Evolutionary conservation across 2,113 vertebrate genomes (phyloP).

Genomic region (Sylvietta virens): DNA sequence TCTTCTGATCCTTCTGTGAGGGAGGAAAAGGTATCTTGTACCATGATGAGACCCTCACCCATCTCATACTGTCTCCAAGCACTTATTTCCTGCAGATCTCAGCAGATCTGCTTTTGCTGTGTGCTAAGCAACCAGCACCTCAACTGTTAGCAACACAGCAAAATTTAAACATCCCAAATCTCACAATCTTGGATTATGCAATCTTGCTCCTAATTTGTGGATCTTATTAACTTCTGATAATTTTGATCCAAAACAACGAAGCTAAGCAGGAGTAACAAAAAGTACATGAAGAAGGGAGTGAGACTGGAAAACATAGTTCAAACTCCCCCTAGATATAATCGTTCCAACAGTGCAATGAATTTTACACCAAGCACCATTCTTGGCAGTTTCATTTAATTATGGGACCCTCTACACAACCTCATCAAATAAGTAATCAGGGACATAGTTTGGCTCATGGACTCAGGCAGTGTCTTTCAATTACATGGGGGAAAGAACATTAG

Average conservation of each 20-base stretch:
- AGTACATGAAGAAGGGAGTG: not conserved
- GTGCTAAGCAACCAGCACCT: not conserved
- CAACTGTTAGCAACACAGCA: not conserved
- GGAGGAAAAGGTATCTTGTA: not conserved
- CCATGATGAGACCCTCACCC: not conserved
- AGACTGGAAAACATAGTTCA: not conserved
- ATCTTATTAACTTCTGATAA: not conserved
- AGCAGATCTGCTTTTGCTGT: not conserved
- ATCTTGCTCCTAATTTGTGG: not conserved
- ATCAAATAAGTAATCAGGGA: conserved; percentile 16
- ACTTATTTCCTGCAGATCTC: not conserved
- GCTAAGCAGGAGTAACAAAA: not conserved
- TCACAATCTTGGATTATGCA: not conserved
- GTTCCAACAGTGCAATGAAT: not conserved
- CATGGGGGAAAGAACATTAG: not conserved
- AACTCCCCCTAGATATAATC: not conserved
- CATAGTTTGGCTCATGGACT: not conserved
- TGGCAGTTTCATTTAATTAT: conserved; percentile 7
- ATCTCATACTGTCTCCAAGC: not conserved
- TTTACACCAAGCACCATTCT: not conserved
- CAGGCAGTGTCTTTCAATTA: not conserved
- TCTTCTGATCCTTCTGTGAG: not conserved
- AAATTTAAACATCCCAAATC: not conserved
- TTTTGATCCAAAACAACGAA: not conserved
- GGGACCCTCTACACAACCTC: not conserved